phyloP scores from a whole-genome alignment of 2,797 vertebrate species.

The Momotus momota region DNA sequence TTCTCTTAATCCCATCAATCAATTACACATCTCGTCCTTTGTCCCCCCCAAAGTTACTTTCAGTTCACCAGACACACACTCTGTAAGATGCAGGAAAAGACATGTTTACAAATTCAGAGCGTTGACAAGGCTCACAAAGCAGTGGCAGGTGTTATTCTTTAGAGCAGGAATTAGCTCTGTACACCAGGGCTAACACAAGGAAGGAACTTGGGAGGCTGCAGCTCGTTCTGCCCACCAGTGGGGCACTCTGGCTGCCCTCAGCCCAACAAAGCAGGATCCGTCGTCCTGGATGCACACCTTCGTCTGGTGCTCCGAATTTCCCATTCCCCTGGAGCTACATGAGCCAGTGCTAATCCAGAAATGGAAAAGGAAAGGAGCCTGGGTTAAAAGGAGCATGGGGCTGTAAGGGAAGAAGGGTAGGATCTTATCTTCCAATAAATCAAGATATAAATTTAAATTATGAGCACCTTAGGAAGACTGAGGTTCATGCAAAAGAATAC shows the following conservation, averaged over 20 bases:
- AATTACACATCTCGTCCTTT: background rate
- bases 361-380: background rate
- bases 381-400: background rate
- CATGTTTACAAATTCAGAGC: background rate
- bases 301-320: background rate
- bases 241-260: background rate
- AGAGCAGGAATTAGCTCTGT: background rate
- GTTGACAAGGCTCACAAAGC: background rate
- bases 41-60: background rate
- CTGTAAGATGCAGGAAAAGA: background rate
- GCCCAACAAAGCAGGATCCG: constrained; percentile 22
- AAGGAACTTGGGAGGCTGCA: background rate
- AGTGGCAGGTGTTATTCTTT: constrained; percentile 29
- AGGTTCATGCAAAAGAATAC: constrained; percentile 66
- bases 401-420: background rate
- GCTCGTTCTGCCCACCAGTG: background rate
- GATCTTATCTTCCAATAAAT: constrained; percentile 43
- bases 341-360: constrained; percentile 4
- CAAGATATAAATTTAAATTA: constrained; percentile 67
- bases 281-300: background rate
- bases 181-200: background rate
- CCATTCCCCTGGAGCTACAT: constrained; percentile 18
- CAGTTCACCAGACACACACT: background rate
- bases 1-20: background rate
- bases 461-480: constrained; percentile 54